Evolutionary conservation across 2,797 vertebrate genomes (phyloP), one percentile per base, ranked within the genome.

Genomic region (Microcaecilia unicolor): DNA sequence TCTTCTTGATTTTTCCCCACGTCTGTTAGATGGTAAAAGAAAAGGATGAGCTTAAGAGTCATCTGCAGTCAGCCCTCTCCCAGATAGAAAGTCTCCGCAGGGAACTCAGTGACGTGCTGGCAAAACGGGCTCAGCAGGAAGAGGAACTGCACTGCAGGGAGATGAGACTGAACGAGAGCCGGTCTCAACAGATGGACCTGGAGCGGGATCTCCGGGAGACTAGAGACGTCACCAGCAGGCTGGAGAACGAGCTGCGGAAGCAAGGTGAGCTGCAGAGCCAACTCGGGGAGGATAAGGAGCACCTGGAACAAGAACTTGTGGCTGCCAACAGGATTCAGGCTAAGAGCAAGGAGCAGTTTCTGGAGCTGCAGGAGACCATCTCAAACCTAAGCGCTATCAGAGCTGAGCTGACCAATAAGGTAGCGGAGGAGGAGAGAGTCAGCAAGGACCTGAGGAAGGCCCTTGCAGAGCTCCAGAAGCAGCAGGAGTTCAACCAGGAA

Each of bases 91-190:
- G 48, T 3, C 78, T 89, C 54, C 78, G 57, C 28, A 84, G 85
- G 62, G 92, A 98, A 55, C 66, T 97, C 20, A 63, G 75, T 14
- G 89, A 92, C 22, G 78, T 82, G 19, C 70, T 95, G 35, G 70
- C 77, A 33, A 89, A 81, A n/a, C 79, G 87, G 43, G 88, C 86
- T 36, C 81, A 81, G 53, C 85, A 94, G 13, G 91, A 95, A 48
- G 93, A 97, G 38, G 85, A 90, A 18, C 68, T 92, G 19, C 83
- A 73, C 18, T 69, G 75, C 41, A 89, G 84, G 59, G 85, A 92
- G 28, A 63, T 83, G 55, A 86, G 87, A 41, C 68, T 96, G 32
- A 76, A 56, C 17, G 86, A 92, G 55, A 58, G 72, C 37, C 72
- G 69, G 45, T 83, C 84, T 50, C 78, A 64, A 14, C 81, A 81